Conservation (phyloP, 2,888 invertebrate species). For the Rotaria socialis region DNA sequence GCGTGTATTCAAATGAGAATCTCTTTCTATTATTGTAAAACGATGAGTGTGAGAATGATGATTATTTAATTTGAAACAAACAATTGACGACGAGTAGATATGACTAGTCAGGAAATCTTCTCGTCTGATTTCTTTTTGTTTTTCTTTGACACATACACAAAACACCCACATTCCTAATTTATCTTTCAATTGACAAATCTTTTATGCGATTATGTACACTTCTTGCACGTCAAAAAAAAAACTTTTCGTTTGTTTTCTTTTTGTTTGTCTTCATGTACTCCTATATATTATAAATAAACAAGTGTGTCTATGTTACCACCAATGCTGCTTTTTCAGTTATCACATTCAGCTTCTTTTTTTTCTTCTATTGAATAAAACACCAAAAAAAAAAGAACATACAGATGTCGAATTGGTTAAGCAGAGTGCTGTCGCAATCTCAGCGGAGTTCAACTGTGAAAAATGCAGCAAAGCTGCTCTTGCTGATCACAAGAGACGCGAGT, state of each 20-base stretch:
- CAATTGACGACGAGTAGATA: neutral
- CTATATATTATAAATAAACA: constrained; percentile 16
- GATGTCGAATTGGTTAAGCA: too few relatives aligned
- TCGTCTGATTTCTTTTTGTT: neutral
- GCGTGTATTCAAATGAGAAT: neutral
- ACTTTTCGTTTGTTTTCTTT: neutral
- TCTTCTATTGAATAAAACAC: too few relatives aligned
- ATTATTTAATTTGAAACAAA: neutral
- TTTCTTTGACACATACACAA: neutral
- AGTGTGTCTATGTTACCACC: neutral
- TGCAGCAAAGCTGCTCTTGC: too few relatives aligned
- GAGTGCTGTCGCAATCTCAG: too few relatives aligned
- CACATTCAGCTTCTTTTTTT: neutral
- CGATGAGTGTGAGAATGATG: neutral
- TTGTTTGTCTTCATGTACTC: neutral
- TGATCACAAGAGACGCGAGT: too few relatives aligned
- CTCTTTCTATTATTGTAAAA: constrained; percentile 13
- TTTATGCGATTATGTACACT: neutral
- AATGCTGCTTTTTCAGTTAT: neutral
- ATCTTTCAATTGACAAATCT: constrained; percentile 1
- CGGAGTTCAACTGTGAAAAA: too few relatives aligned
- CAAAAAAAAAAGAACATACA: too few relatives aligned
- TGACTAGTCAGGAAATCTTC: constrained; percentile 21
- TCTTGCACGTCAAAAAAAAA: neutral
- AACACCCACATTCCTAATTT: neutral